These are phyloP conservation scores for Oostethus manadensis DNA, from an alignment of 2,113 vertebrate species.

Conservation along the genomic window DNA sequence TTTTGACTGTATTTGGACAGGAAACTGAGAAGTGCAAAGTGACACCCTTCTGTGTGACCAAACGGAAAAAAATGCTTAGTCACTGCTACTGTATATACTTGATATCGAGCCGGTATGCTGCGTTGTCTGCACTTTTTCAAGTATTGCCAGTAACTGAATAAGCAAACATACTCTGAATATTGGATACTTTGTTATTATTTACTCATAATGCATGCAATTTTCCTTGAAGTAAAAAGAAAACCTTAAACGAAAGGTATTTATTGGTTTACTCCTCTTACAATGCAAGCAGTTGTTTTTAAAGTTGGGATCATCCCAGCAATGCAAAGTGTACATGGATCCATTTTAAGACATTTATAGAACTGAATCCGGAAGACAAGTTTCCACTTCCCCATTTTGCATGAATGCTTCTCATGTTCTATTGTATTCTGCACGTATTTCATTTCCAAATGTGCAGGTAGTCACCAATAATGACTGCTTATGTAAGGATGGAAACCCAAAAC, in stretches of 20 bases:
- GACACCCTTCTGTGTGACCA: conserved; percentile 34
- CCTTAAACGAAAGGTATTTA: too few species aligned
- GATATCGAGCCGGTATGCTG: too few species aligned
- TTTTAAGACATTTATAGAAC: conserved; percentile 73
- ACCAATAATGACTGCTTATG: too few species aligned
- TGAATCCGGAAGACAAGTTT: conserved; percentile 77
- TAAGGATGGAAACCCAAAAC: too few species aligned
- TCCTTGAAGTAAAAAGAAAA: too few species aligned
- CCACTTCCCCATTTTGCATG: conserved; percentile 73
- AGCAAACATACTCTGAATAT: too few species aligned
- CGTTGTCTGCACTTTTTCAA: too few species aligned
- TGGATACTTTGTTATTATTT: too few species aligned
- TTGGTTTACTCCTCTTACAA: too few species aligned
- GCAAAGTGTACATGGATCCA: conserved; percentile 42
- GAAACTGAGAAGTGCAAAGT: conserved; percentile 49
- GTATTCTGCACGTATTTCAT: conserved; percentile 18
- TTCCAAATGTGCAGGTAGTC: not conserved
- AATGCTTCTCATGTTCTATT: conserved; percentile 9
- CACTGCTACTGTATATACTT: conserved; percentile 11
- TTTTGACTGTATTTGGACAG: conserved; percentile 26
- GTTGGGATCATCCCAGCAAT: conserved; percentile 35
- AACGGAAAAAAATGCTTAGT: conserved; percentile 19
- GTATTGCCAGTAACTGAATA: too few species aligned
- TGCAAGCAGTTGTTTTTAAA: not conserved
- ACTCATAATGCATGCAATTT: too few species aligned